Evolutionary conservation across 2,113 vertebrate genomes (phyloP).

Genomic region (Anolis sagrei): DNA sequence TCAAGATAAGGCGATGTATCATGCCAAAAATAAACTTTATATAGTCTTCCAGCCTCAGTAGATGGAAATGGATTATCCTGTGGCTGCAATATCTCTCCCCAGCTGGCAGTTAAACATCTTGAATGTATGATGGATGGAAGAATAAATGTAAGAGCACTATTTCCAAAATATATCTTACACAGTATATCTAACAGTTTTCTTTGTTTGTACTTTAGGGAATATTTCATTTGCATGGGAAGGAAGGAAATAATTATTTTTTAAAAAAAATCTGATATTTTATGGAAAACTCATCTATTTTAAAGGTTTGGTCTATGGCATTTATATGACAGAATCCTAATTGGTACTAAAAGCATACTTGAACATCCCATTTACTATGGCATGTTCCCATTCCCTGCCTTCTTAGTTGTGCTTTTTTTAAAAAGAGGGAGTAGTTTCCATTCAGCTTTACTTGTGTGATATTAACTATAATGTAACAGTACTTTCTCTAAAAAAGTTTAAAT

Average conservation of each 20-base stretch:
- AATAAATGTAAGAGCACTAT: constrained; percentile 50
- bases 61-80: neutral
- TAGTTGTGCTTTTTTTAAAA: constrained; percentile 25
- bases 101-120: constrained; percentile 15
- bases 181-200: constrained; percentile 31
- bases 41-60: rapidly evolving
- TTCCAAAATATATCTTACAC: constrained; percentile 45
- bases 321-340: constrained; percentile 51
- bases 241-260: neutral
- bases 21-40: neutral
- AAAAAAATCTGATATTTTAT: constrained; percentile 6
- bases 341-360: constrained; percentile 40
- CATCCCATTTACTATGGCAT: constrained; percentile 42
- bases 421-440: constrained; percentile 45
- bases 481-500: constrained; percentile 33
- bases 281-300: constrained; percentile 49
- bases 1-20: constrained; percentile 11
- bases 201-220: constrained; percentile 32
- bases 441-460: constrained; percentile 29
- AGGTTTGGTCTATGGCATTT: constrained; percentile 8
- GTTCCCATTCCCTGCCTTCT: constrained; percentile 42
- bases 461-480: constrained; percentile 21
- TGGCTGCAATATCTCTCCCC: constrained; percentile 7
- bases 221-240: constrained; percentile 51
- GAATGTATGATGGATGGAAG: constrained; percentile 37